Evolutionary conservation across 2,113 vertebrate genomes (phyloP), one percentile per base, ranked within the genome.

Genomic region (Toxotes chatareus): DNA sequence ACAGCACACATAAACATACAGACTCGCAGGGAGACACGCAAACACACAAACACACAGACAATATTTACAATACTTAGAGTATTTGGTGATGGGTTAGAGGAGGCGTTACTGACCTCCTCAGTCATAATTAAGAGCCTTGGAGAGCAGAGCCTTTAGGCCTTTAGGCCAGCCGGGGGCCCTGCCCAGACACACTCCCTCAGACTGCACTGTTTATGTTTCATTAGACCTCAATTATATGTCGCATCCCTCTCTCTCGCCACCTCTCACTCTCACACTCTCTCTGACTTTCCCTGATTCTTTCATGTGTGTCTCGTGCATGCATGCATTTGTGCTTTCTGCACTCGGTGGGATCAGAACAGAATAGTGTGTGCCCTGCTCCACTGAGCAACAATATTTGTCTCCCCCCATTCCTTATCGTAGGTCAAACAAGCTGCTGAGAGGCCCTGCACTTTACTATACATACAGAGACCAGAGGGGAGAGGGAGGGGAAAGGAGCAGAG

Each of bases 61-160:
- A 74, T 89, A 84, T 88, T 92, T 88, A 87, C 62, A 83, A 85
- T 81, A 84, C 83, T 88, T 90, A 89, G 73, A 87, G 90, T 85
- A 76, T 91, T 87, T 91, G 82, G 80, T 86, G 89, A 84, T n/a
- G 85, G 88, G 87, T 87, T 82, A 86, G 73, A 80, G 84, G 81
- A 86, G 89, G 88, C 65, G 86, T 90, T 78, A 80, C 86, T 86
- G 87, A 93, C 90, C 92, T 87, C 76, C 83, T 88, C 86, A 90
- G 64, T 84, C 90, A 88, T 94, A 91, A 94, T 94, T 93, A 93
- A 93, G 93, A 91, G 93, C 86, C 92, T 93, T 78, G 82, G 65
- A 79, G 85, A 88, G 88, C 88, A 91, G 86, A 90, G 92, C 86
- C 86, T 88, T 91, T 90, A 82, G 86, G 82, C 82, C 78, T 75